Conservation (phyloP, 2,888 invertebrate species). For the Drosophila mayaguana region DNA sequence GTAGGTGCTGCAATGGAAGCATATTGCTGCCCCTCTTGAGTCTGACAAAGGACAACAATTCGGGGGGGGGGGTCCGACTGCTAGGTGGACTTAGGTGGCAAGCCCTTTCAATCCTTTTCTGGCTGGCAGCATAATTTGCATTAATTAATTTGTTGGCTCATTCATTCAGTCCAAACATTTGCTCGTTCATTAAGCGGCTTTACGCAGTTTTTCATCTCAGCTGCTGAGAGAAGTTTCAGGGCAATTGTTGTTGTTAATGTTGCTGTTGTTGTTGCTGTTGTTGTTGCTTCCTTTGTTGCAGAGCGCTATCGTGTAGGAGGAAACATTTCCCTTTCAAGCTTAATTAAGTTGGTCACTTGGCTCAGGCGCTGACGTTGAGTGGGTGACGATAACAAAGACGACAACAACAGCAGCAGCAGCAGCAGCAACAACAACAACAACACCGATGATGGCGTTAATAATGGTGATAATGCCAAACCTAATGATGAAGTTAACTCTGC, state of each 20-base stretch:
- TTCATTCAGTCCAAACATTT: slow-evolving; percentile 64
- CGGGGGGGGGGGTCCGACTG: neutral
- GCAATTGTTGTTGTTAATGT: slow-evolving; percentile 8
- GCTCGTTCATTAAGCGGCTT: slow-evolving; percentile 70
- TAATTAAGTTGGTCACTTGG: slow-evolving; percentile 81
- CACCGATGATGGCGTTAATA: slow-evolving; percentile 53
- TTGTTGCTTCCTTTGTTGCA: slow-evolving; percentile 29
- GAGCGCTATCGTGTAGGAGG: slow-evolving; percentile 62
- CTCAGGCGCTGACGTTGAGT: slow-evolving; percentile 72
- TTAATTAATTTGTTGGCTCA: slow-evolving; percentile 75
- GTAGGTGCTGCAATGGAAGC: neutral
- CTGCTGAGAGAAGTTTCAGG: slow-evolving; percentile 5
- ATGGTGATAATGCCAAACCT: slow-evolving; percentile 57
- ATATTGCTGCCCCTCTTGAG: neutral
- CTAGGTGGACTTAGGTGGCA: slow-evolving; percentile 14
- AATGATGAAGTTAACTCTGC: slow-evolving; percentile 52
- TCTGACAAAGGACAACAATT: neutral
- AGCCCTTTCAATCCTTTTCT: slow-evolving; percentile 10
- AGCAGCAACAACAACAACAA: slow-evolving; percentile 15
- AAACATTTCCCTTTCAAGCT: slow-evolving; percentile 78
- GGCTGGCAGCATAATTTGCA: slow-evolving; percentile 64
- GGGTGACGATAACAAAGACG: slow-evolving; percentile 67
- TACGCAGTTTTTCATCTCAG: slow-evolving; percentile 51
- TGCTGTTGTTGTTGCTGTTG: slow-evolving; percentile 19
- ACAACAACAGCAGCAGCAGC: slow-evolving; percentile 26